These are phyloP conservation scores for Euura saliciscinereae DNA, from an alignment of 1,140 invertebrate species.

Conservation along the genomic window DNA sequence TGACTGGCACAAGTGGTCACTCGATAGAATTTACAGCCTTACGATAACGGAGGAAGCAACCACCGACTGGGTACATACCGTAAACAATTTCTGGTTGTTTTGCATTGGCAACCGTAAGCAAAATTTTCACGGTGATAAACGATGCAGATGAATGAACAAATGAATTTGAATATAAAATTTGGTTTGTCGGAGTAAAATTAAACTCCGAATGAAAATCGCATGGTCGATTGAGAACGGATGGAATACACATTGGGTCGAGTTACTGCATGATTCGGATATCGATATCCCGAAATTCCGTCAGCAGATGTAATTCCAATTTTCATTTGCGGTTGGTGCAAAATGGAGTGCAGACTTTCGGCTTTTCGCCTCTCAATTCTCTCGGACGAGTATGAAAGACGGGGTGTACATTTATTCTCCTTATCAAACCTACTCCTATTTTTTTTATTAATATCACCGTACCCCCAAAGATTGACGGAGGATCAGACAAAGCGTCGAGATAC, in stretches of 20 bases:
- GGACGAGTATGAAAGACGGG: too few species aligned
- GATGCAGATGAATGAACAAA: background rate
- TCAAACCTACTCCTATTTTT: background rate
- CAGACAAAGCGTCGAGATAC: conserved; percentile 1
- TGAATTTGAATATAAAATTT: conserved; percentile 5
- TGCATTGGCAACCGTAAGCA: background rate
- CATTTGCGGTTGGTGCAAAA: too few species aligned
- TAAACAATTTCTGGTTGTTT: too few species aligned
- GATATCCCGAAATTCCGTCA: too few species aligned
- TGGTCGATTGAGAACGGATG: background rate
- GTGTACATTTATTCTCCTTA: too few species aligned
- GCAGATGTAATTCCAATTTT: too few species aligned
- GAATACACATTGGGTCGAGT: background rate
- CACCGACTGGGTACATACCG: too few species aligned
- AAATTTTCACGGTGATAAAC: background rate
- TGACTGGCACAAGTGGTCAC: background rate
- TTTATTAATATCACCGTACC: background rate
- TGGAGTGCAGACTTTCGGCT: too few species aligned
- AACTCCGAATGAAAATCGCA: background rate
- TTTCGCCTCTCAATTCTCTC: too few species aligned
- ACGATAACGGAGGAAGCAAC: too few species aligned
- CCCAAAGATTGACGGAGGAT: background rate
- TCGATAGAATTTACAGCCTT: background rate
- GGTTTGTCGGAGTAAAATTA: background rate
- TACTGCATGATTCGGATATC: too few species aligned